Conservation (phyloP, 1,140 invertebrate species). For the Danaus plexippus region DNA sequence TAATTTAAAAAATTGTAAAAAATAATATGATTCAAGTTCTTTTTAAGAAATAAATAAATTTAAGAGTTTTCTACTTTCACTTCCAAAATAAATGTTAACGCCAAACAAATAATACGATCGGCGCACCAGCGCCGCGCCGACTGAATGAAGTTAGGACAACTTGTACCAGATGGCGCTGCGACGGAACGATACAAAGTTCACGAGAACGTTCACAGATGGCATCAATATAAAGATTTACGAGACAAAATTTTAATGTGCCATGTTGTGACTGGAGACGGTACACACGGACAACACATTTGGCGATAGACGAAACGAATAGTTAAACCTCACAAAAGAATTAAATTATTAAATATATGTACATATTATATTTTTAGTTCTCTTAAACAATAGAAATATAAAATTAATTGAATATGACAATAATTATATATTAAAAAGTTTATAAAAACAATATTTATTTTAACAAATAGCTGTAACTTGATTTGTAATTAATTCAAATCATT, state of each 20-base stretch:
- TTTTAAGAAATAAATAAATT: too few relatives aligned
- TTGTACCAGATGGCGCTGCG: too few relatives aligned
- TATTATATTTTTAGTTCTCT: too few relatives aligned
- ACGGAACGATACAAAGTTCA: background rate
- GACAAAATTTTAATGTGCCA: conserved; percentile 55
- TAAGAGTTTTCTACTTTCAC: background rate
- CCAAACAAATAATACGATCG: too few relatives aligned
- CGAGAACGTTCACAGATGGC: conserved; percentile 6
- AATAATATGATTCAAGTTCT: background rate
- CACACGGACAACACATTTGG: conserved; percentile 25
- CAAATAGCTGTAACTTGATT: conserved; percentile 1
- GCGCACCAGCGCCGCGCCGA: too few relatives aligned
- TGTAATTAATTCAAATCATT: conserved; percentile 1
- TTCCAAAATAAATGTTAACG: background rate
- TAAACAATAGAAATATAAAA: background rate
- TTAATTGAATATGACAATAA: conserved; percentile 4
- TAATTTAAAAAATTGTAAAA: too few relatives aligned
- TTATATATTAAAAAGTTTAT: conserved; percentile 1
- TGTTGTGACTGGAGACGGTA: conserved; percentile 36
- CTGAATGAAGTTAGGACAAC: too few relatives aligned
- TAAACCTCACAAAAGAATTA: conserved; percentile 15
- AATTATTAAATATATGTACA: background rate
- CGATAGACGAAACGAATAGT: too few relatives aligned
- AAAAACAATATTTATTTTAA: conserved; percentile 7
- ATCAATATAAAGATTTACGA: conserved; percentile 26